These are phyloP conservation scores for Onychostoma macrolepis DNA, from an alignment of 2,113 vertebrate species.

Conservation along the genomic window DNA sequence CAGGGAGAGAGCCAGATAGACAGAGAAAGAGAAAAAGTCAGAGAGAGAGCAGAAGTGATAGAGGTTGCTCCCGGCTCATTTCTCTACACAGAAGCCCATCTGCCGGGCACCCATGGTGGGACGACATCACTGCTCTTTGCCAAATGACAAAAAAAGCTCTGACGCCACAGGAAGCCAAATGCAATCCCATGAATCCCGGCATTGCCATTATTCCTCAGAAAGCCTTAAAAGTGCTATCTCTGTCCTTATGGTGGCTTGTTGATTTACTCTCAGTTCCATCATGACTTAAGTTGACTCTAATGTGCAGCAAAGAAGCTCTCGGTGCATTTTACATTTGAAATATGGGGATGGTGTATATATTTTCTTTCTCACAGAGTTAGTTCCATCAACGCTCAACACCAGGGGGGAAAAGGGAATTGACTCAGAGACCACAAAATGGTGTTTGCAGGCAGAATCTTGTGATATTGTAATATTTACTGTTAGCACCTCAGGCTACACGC, in stretches of 20 bases:
- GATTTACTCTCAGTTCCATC: slow-evolving; percentile 73
- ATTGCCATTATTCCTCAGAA: slow-evolving; percentile 75
- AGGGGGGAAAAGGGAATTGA: slow-evolving; percentile 68
- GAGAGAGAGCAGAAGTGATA: slow-evolving; percentile 63
- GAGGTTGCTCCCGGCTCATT: slow-evolving; percentile 77
- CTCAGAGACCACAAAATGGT: slow-evolving; percentile 72
- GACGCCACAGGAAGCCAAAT: slow-evolving; percentile 76
- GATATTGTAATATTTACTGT: slow-evolving; percentile 81
- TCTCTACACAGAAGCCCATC: slow-evolving; percentile 81
- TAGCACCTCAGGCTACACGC: slow-evolving; percentile 79
- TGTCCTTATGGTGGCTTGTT: slow-evolving; percentile 66
- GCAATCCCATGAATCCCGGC: slow-evolving; percentile 76
- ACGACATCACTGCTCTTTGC: slow-evolving; percentile 73
- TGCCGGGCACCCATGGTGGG: slow-evolving; percentile 80
- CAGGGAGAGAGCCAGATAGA: slow-evolving; percentile 56
- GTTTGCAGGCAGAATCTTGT: slow-evolving; percentile 79
- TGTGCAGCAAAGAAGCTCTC: slow-evolving; percentile 64
- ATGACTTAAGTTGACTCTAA: slow-evolving; percentile 74
- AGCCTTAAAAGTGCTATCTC: slow-evolving; percentile 73
- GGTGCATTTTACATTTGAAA: slow-evolving; percentile 58
- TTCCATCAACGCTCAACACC: slow-evolving; percentile 67
- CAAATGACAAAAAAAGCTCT: slow-evolving; percentile 74
- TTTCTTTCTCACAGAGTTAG: slow-evolving; percentile 56
- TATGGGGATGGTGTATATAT: slow-evolving; percentile 53
- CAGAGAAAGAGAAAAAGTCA: slow-evolving; percentile 61